These are phyloP conservation scores for Volucella inanis DNA, from an alignment of 2,888 invertebrate species.

Conservation along the genomic window DNA sequence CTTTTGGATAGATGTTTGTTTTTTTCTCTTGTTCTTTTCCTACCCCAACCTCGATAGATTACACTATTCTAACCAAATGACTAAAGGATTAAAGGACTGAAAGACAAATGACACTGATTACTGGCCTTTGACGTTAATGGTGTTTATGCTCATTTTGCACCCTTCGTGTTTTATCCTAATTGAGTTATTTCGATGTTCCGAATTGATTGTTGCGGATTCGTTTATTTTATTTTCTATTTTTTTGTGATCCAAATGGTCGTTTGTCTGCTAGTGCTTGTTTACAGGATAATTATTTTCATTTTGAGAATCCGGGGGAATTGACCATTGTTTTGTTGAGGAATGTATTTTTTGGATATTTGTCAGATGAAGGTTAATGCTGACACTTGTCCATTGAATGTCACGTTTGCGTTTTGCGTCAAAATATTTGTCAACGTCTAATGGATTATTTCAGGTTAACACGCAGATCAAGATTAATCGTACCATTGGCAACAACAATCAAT, in stretches of 20 bases:
- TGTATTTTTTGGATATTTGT: background rate
- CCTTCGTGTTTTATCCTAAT: conserved; percentile 44
- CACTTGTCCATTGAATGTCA: background rate
- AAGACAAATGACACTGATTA: conserved; percentile 19
- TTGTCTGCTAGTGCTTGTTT: conserved; percentile 27
- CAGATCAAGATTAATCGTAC: background rate
- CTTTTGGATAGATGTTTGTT: conserved; percentile 19
- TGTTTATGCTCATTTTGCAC: conserved; percentile 50
- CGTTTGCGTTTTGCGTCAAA: conserved; percentile 2
- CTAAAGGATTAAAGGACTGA: conserved; percentile 1
- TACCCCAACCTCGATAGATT: too few relatives aligned
- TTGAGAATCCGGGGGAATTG: background rate
- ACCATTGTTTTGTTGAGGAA: background rate
- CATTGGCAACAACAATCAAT: too few relatives aligned
- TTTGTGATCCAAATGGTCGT: conserved; percentile 12
- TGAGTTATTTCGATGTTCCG: conserved; percentile 42
- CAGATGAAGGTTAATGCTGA: background rate
- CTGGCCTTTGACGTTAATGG: conserved; percentile 42
- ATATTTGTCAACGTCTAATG: background rate
- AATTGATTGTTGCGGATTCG: conserved; percentile 29
- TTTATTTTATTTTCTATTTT: background rate
- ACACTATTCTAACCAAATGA: background rate
- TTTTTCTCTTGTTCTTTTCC: background rate
- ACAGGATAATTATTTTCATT: conserved; percentile 5
- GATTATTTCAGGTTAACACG: background rate